Evolutionary conservation across 2,113 vertebrate genomes (phyloP), one percentile per base, ranked within the genome.

Genomic region (Maccullochella peelii): DNA sequence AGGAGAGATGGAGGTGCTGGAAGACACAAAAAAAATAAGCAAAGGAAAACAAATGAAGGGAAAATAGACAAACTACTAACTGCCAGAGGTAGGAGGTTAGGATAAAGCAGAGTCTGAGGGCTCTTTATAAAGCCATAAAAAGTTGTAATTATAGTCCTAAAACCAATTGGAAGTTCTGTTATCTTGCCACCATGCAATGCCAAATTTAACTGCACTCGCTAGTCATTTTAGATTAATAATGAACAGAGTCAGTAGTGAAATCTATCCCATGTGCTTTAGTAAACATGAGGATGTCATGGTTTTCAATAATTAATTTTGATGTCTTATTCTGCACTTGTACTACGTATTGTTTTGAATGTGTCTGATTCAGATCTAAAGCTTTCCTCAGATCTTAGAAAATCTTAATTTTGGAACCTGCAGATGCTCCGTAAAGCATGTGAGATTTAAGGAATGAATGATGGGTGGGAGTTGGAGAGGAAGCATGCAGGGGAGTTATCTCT

Each of bases 401-500:
- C 7, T 72, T 8, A 15, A 21, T 42, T 33, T 30, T 50, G 18
- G 36, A 47, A 50, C 2, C 27, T 38, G 70, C n/a, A 2, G 27
- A 69, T 55, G 6, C 47, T 66, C 27, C 23, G 55, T 33, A 12
- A 67, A 44, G 54, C 40, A 65, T 63, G 25, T 38, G 21, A 70
- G 50, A 73, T 52, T 36, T 68, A 38, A 40, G 47, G 57, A 59
- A 55, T 59, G 63, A 69, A 77, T 40, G 70, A 66, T 33, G 27
- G 55, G 76, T 57, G 68, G 44, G 65, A 82, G 69, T 21, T 27
- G 18, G 49, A 79, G 47, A 50, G 68, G 77, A 85, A 84, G 72
- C 59, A 1, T 70, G 73, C 5, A 68, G 69, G 7, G 42, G 82
- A 79, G 69, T 72, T 52, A 77, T 85, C 47, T 69, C 77, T 87